Conservation (phyloP, 1,140 invertebrate genomes). For the Anastrepha obliqua region DNA sequence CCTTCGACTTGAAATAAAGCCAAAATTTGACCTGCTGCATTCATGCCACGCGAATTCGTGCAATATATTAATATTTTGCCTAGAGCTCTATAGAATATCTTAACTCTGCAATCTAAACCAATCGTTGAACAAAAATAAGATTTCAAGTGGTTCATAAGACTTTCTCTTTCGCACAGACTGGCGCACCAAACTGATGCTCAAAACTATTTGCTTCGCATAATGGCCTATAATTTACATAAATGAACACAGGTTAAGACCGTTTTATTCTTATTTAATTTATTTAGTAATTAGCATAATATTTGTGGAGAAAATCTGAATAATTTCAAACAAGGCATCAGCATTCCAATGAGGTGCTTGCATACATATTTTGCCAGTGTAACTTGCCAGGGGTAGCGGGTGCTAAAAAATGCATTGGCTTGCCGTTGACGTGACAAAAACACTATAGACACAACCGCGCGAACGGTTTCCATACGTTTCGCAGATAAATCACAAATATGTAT, state of each 20-base stretch:
- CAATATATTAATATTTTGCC: too few relatives aligned
- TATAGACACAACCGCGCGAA: background rate
- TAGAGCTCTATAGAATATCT: too few relatives aligned
- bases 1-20: too few relatives aligned
- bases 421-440: conserved; percentile 15
- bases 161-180: too few relatives aligned
- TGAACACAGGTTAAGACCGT: background rate
- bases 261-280: background rate
- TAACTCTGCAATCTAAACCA: too few relatives aligned
- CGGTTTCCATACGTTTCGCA: background rate
- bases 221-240: background rate
- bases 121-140: too few relatives aligned
- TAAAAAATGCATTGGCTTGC: background rate
- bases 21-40: too few relatives aligned
- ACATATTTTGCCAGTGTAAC: background rate
- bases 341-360: background rate
- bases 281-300: conserved; percentile 32
- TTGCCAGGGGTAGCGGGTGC: background rate
- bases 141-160: too few relatives aligned
- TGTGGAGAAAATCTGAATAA: conserved; percentile 22
- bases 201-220: background rate
- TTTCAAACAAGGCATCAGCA: background rate
- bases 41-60: too few relatives aligned
- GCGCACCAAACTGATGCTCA: background rate
- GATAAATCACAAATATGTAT: background rate